phyloP scores from a whole-genome alignment of 1,140 invertebrate genomes.

The Meloidogyne hapla region DNA sequence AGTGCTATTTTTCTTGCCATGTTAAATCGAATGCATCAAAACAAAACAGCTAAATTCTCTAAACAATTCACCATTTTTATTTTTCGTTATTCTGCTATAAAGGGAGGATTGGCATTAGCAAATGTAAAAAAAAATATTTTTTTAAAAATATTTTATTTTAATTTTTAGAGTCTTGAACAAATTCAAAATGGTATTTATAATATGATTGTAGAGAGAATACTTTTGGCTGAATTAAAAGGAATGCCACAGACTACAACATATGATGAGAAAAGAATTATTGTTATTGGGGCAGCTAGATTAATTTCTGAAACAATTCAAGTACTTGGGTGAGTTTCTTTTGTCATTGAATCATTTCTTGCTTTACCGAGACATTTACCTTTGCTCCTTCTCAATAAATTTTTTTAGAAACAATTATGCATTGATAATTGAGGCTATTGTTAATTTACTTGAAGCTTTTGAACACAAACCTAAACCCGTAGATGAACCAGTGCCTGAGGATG shows the following conservation, averaged over 20 bases:
- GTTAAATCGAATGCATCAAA: conserved; percentile 44
- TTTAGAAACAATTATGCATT: conserved; percentile 24
- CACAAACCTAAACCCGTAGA: conserved; percentile 21
- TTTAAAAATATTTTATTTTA: neutral
- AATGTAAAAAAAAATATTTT: conserved; percentile 20
- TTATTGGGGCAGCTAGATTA: conserved; percentile 31
- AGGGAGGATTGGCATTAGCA: conserved; percentile 34
- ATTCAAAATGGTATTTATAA: conserved; percentile 43
- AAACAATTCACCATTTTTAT: conserved; percentile 40
- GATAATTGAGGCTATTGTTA: conserved; percentile 31
- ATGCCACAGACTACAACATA: conserved; percentile 44
- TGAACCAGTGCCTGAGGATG: conserved; percentile 12
- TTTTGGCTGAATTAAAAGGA: conserved; percentile 37
- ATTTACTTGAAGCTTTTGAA: conserved; percentile 38
- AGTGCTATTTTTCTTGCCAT: conserved; percentile 38
- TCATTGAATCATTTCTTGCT: neutral
- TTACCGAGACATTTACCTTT: conserved; percentile 5
- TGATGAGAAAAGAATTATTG: conserved; percentile 39
- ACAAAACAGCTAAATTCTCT: conserved; percentile 39
- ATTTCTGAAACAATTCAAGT: conserved; percentile 31
- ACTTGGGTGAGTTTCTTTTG: conserved; percentile 26
- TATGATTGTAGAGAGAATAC: conserved; percentile 46
- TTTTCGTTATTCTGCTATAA: conserved; percentile 37
- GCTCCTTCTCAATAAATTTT: conserved; percentile 7
- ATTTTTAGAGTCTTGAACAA: conserved; percentile 36